These are phyloP conservation scores for Patella depressa DNA, from an alignment of 2,888 invertebrate species.

Conservation along the genomic window DNA sequence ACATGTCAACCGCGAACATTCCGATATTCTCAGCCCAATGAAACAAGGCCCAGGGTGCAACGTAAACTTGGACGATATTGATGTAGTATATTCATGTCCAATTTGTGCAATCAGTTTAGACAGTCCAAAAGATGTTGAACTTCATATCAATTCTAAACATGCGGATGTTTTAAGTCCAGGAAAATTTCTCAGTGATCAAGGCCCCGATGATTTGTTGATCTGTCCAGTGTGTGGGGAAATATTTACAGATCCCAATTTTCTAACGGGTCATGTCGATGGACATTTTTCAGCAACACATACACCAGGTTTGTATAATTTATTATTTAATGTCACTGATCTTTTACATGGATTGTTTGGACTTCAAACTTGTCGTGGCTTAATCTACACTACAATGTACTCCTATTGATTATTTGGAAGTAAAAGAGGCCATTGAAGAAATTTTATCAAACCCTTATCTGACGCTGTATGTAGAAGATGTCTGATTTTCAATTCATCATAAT, in stretches of 20 bases:
- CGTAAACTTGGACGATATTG: slow-evolving; percentile 72
- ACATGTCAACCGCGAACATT: slow-evolving; percentile 87
- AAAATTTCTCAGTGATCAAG: slow-evolving; percentile 38
- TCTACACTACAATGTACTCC: too few relatives aligned
- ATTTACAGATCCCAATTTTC: slow-evolving; percentile 73
- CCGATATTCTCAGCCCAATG: slow-evolving; percentile 68
- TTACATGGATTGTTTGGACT: too few relatives aligned
- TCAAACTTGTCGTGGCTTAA: too few relatives aligned
- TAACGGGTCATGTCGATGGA: slow-evolving; percentile 84
- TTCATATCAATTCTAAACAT: slow-evolving; percentile 89
- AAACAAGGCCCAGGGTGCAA: not conserved
- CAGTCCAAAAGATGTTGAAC: slow-evolving; percentile 79
- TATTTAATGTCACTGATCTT: slow-evolving; percentile 11
- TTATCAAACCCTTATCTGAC: too few relatives aligned
- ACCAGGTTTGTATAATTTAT: slow-evolving; percentile 56
- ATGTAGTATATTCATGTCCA: slow-evolving; percentile 76
- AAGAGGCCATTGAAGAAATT: too few relatives aligned
- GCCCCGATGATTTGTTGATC: slow-evolving; percentile 38
- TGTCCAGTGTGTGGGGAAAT: slow-evolving; percentile 70
- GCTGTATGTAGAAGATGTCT: too few relatives aligned
- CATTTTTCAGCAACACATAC: slow-evolving; percentile 76
- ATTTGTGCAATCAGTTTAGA: slow-evolving; percentile 82
- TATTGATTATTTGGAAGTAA: too few relatives aligned
- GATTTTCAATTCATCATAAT: too few relatives aligned
- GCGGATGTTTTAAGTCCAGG: slow-evolving; percentile 84